These are phyloP conservation scores for Brachyhypopomus occidentalis DNA, from an alignment of 2,113 vertebrate genomes.

Conservation along the genomic window DNA sequence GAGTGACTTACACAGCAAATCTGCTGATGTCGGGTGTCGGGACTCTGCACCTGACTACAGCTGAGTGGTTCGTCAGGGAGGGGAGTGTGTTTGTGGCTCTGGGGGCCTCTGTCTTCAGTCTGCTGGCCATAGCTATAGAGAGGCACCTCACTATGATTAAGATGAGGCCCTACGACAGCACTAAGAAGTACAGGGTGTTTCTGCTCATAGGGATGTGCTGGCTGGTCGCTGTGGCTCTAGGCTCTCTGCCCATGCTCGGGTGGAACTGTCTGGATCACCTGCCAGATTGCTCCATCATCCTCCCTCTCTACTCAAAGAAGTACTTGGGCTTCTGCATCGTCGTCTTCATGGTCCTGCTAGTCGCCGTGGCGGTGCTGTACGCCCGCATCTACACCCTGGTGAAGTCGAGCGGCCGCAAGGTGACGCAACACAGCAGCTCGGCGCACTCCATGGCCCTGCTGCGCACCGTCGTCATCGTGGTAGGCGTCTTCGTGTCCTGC, in stretches of 20 bases:
- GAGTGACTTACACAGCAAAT: conserved; percentile 88
- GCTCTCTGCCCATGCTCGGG: conserved; percentile 89
- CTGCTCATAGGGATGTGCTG: conserved; percentile 93
- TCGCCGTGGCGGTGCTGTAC: conserved; percentile 88
- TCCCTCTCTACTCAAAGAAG: conserved; percentile 91
- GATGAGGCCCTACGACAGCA: conserved; percentile 93
- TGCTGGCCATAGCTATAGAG: conserved; percentile 94
- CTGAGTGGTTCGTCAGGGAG: conserved; percentile 89
- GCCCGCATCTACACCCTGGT: conserved; percentile 91
- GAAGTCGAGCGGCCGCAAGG: conserved; percentile 89
- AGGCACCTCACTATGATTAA: conserved; percentile 97
- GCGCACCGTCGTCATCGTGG: conserved; percentile 90
- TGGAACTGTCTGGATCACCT: conserved; percentile 93
- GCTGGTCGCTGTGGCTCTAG: conserved; percentile 85
- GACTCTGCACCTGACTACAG: conserved; percentile 83
- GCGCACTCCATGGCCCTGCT: conserved; percentile 92
- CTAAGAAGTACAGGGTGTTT: conserved; percentile 93
- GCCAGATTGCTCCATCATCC: conserved; percentile 86
- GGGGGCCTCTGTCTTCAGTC: conserved; percentile 90
- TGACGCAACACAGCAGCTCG: conserved; percentile 84
- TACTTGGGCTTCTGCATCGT: conserved; percentile 93
- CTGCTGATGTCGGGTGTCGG: conserved; percentile 89
- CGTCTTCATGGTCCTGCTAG: conserved; percentile 84
- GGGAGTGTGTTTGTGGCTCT: conserved; percentile 94
- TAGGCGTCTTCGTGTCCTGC: conserved; percentile 92